Evolutionary conservation across 92 coral and sea anemone species (phyloP), one percentile per base, ranked within the genome.

Genomic region (Palythoa grandiflora): DNA sequence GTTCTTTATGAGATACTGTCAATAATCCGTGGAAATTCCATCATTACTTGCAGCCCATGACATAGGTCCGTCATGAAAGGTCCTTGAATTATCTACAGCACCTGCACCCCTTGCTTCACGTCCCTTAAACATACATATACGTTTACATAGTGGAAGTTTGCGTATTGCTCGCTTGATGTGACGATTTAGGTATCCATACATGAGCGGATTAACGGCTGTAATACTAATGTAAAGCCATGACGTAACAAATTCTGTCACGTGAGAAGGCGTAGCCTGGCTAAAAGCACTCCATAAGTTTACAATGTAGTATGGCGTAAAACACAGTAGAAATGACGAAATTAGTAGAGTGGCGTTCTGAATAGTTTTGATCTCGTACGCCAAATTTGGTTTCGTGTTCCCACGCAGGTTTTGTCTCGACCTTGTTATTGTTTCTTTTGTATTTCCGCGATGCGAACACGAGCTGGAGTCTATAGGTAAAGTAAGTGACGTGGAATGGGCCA

Each of bases 141-240:
- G 87, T 68, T 80, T 91, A 28, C 78, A 71, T 0, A 89, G 35
- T 11, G 94, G 95, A 52, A 92, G 92, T 88, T 88, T 88, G 61
- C 77, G 90, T 74, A 97, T 93, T 38, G 90, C 90, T 6, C 91
- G 87, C 71, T 96, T 91, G 38, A 97, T 91, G 78, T 92, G 96
- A 83, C 99, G 94, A 91, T 95, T 95, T 19, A 92, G 89, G 65
- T 89, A 94, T 12, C 99, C 99, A 80, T 97, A 95, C 44, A 95
- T 86, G 68, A 95, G 73, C 13, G 99, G 96, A 89, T 95, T 94
- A 87, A 91, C 92, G 78, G 94, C 96, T 66, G 97, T 87, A 89
- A 92, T 88, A 80, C 93, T 72, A 39, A 93, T 83, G 39, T 90
- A 92, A 10, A 97, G 81, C 91, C 91, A 95, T 65, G 96, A 88